Evolutionary conservation across 1,140 invertebrate genomes (phyloP).

Genomic region (Polypedilum pembai): DNA sequence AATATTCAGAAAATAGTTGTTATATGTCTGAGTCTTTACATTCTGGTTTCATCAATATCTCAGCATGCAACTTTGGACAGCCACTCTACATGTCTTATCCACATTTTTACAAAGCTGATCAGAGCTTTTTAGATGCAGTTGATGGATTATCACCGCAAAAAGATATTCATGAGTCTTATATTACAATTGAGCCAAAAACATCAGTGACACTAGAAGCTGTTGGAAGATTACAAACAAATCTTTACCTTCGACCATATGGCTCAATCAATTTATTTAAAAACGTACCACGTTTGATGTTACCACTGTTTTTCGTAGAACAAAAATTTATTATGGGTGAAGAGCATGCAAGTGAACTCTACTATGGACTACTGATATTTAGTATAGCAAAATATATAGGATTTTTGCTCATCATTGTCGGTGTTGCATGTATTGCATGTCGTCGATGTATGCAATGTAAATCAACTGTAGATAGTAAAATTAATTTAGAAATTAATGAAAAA

Average conservation of each 20-base stretch:
- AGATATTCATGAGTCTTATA: constrained; percentile 58
- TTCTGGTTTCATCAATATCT: constrained; percentile 60
- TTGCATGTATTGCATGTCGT: not conserved
- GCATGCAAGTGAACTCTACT: not conserved
- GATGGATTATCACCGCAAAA: constrained; percentile 61
- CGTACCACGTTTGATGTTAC: not conserved
- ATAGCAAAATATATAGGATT: not conserved
- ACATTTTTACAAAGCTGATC: constrained; percentile 76
- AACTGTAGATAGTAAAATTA: no score
- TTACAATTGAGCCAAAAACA: constrained; percentile 64
- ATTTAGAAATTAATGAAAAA: not conserved
- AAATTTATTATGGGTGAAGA: not conserved
- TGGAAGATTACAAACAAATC: constrained; percentile 68
- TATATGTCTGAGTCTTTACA: constrained; percentile 61
- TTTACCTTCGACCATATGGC: constrained; percentile 56
- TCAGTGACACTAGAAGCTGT: constrained; percentile 62
- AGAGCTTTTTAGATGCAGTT: constrained; percentile 54
- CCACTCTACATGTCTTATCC: constrained; percentile 78
- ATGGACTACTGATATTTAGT: not conserved
- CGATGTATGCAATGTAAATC: not conserved
- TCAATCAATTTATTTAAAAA: not conserved
- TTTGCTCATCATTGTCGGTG: not conserved
- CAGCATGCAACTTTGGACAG: constrained; percentile 61
- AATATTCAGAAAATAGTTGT: constrained; percentile 56
- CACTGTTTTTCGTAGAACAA: not conserved